phyloP scores from a whole-genome alignment of 2,888 invertebrate genomes.

The Archips crataeganus region DNA sequence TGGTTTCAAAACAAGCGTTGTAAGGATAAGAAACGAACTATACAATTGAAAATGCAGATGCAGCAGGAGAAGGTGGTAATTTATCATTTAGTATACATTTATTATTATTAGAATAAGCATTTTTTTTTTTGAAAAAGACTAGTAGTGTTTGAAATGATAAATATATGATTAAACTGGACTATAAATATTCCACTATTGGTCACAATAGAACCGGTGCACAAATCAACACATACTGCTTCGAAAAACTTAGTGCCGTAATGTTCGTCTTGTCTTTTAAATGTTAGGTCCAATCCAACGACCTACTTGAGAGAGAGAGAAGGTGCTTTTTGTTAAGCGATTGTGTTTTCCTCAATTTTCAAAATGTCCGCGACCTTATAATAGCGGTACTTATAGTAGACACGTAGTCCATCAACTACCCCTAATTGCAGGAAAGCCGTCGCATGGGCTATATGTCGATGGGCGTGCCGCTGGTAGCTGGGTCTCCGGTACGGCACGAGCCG shows the following conservation, averaged over 20 bases:
- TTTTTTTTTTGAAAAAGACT: neutral
- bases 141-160: neutral
- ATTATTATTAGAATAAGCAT: conserved; percentile 19
- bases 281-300: no score
- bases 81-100: conserved; percentile 46
- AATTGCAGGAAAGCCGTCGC: conserved; percentile 95
- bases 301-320: no score
- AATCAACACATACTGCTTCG: no score
- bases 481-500: conserved; percentile 96
- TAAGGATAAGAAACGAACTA: conserved; percentile 98
- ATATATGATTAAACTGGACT: no score
- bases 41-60: conserved; percentile 98
- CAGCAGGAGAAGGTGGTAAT: conserved; percentile 97
- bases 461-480: conserved; percentile 98
- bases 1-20: conserved; percentile 99
- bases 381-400: neutral
- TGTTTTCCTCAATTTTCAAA: no score
- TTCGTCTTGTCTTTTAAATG: no score
- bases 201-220: no score
- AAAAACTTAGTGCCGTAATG: no score
- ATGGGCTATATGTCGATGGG: conserved; percentile 97
- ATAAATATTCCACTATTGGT: no score
- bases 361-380: neutral
- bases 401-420: conserved; percentile 21
- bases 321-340: no score